Evolutionary conservation across 2,888 invertebrate species (phyloP).

Genomic region (Choristoneura rosaceana): DNA sequence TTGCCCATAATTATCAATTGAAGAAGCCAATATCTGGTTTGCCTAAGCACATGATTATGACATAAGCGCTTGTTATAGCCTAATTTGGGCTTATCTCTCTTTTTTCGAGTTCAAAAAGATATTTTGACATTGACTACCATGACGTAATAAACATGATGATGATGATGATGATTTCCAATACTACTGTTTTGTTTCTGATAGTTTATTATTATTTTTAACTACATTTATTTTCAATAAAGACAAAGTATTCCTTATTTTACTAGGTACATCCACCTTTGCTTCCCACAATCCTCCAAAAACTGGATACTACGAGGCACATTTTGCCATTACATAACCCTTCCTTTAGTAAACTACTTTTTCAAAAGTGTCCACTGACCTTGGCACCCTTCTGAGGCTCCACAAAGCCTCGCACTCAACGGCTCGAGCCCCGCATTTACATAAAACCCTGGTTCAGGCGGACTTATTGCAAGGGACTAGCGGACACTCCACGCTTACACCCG

Average conservation of each 20-base stretch:
- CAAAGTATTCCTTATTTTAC: background rate
- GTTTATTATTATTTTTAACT: too few relatives aligned
- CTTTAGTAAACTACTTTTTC: conserved; percentile 9
- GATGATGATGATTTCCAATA: too few relatives aligned
- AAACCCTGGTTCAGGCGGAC: conserved; percentile 24
- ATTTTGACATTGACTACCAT: too few relatives aligned
- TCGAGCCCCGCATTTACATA: conserved; percentile 32
- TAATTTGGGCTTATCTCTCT: too few relatives aligned
- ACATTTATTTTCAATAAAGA: background rate
- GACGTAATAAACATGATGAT: too few relatives aligned
- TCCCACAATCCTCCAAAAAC: background rate
- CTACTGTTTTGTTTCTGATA: too few relatives aligned
- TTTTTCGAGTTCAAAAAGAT: too few relatives aligned
- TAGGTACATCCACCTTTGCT: background rate
- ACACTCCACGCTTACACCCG: conserved; percentile 13
- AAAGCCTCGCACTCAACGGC: conserved; percentile 34
- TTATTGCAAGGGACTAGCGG: conserved; percentile 16
- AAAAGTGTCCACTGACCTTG: conserved; percentile 32
- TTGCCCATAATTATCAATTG: too few relatives aligned
- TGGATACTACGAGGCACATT: background rate
- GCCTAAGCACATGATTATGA: too few relatives aligned
- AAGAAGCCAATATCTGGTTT: too few relatives aligned
- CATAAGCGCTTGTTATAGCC: too few relatives aligned
- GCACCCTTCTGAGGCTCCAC: background rate
- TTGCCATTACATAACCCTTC: conserved; percentile 1